Evolutionary conservation across 2,113 vertebrate genomes (phyloP), one percentile per base, ranked within the genome.

Genomic region (Gasterosteus aculeatus): DNA sequence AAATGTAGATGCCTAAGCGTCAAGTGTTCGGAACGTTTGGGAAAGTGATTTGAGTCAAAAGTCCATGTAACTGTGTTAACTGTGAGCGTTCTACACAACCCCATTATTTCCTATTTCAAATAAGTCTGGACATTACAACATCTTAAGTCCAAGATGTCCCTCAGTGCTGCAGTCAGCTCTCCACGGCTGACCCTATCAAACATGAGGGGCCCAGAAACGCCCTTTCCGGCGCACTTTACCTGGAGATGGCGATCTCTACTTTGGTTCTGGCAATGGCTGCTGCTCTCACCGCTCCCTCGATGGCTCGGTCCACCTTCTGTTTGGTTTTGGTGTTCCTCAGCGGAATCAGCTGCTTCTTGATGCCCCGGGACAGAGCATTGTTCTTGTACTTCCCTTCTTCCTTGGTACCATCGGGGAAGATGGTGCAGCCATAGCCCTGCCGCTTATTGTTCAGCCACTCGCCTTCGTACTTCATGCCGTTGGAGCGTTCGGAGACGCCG

Each of bases 371-470:
- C 90, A 99, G 94, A 83, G 95, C 72, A 22, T 98, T 99, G 92
- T 99, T 98, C 95, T 99, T 99, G 74, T 99, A 99, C 75, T 99
- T 99, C 39, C 97, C 97, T 83, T 98, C 97, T 92, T 99, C 96
- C 65, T 95, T 96, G 80, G 95, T 95, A 88, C 97, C 96, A 46
- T 97, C 95, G 2, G 97, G 97, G 81, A 99, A 97, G 82, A 97
- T 91, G 12, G 97, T 99, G 92, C 96, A 96, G 88, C 97, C 97
- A 64, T 99, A 99, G 3, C 97, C 97, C 4, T 99, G 97, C 80
- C 97, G 94, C 89, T 95, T 96, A 89, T 98, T 99, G 82, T 96
- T 97, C 56, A 96, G 85, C 97, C 97, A 99, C 86, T 99, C 97
- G 18, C 97, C 97, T 89, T 97, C 96, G 0, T 98, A 98, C 88